Evolutionary conservation across 2,888 invertebrate species (phyloP), one percentile per base, ranked within the genome.

Genomic region (Pimpla rufipes): DNA sequence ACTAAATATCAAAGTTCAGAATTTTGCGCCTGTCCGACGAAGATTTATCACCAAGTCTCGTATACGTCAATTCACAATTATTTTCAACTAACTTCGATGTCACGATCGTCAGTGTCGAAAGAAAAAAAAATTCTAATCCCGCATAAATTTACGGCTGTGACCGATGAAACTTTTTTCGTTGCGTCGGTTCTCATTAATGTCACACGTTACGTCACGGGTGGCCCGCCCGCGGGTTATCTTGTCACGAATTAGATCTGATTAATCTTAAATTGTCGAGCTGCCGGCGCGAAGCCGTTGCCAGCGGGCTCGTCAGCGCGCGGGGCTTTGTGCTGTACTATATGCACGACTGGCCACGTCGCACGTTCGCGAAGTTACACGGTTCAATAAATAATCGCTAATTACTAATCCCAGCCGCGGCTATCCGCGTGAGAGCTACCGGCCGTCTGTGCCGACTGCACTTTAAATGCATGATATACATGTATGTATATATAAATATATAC

Each of bases 381-480:
- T 67, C 83, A 64, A 83, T 83, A 77, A 80, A 83, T 83, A 83
- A 80, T 80, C 80, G 79, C 73, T 83, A 83, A 83, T 83, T 83
- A 76, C 79, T 76, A 83, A 80, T 83, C 80, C 83, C 62, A 55
- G 76, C n/a, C n/a, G n/a, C 73, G 76, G 67, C 71, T 83, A 83
- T 75, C 74, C 55, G 62, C 68, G 75, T 52, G 66, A 79, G 83
- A 79, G 59, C 37, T 18, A 23, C 68, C 40, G 37, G 57, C 16
- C 2, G 59, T n/a, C n/a, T n/a, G n/a, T 29, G 10, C 23, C 59
- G 57, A 59, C 59, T 55, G 23, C 29, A 59, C 29, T 29, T 29
- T 29, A 29, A 29, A 29, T 29, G 29, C 29, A 29, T 5, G 29
- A 3, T 2, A 5, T 29, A 29, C 5, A 29, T 29, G 59, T 29